A percentile compares a stretch with the other conserved stretches of the same genome.
Conservation (phyloP, 2,888 invertebrate genomes). For the Torymus aiolomorphi region DNA sequence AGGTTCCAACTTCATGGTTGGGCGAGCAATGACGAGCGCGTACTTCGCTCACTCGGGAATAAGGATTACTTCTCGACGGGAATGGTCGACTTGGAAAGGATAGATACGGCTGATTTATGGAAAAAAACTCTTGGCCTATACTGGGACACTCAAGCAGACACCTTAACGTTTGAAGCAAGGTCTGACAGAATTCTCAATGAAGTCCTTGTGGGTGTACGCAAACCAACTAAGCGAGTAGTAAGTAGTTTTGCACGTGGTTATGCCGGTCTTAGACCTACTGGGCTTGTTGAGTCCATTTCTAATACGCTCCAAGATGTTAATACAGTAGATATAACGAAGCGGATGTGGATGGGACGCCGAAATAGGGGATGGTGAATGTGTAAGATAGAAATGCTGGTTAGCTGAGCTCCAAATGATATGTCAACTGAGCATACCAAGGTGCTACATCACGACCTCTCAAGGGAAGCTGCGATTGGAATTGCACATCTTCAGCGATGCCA, state of each 20-base stretch:
- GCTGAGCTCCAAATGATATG: too few species aligned
- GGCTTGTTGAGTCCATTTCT: conserved; percentile 21
- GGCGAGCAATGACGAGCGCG: too few species aligned
- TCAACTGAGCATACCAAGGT: too few species aligned
- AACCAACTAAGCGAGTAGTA: conserved; percentile 25
- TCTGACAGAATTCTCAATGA: neutral
- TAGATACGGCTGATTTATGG: neutral
- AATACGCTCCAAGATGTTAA: neutral
- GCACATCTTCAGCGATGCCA: conserved; percentile 4
- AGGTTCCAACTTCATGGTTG: too few species aligned
- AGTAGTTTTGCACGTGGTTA: conserved; percentile 22
- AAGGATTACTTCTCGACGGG: neutral
- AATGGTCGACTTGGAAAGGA: neutral
- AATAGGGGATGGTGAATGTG: neutral
- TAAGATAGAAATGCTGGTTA: too few species aligned
- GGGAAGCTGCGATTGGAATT: too few species aligned
- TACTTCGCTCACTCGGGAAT: too few species aligned
- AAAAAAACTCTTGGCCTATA: conserved; percentile 21
- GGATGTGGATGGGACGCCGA: neutral
- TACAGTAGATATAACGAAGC: conserved; percentile 13
- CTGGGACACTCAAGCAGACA: conserved; percentile 4
- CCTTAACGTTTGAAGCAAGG: conserved; percentile 8
- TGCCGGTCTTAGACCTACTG: too few species aligned
- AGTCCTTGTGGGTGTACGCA: neutral
- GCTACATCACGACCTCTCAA: too few species aligned